These are phyloP conservation scores for Spheniscus humboldti DNA, from an alignment of 2,797 vertebrate species.

Conservation along the genomic window DNA sequence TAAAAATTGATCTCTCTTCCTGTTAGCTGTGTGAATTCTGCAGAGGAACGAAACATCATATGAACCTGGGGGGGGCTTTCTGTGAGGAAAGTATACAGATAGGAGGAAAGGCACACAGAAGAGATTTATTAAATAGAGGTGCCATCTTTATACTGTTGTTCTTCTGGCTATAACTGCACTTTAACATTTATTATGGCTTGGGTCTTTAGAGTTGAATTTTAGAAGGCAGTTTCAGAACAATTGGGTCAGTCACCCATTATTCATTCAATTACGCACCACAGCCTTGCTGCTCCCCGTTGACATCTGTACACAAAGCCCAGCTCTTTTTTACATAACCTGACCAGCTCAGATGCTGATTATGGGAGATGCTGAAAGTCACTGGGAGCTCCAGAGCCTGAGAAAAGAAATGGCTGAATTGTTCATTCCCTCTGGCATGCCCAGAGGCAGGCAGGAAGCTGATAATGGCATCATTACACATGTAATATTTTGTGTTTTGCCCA, in stretches of 20 bases:
- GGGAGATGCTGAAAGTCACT: neutral
- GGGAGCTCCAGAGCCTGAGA: neutral
- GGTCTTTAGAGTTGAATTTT: neutral
- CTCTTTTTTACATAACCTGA: constrained; percentile 11
- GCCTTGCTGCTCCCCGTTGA: neutral
- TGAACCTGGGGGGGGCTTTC: neutral
- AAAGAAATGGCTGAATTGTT: neutral
- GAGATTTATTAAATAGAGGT: neutral
- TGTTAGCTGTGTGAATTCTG: neutral
- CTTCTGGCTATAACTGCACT: constrained; percentile 51
- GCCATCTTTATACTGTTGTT: neutral
- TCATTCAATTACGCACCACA: constrained; percentile 7
- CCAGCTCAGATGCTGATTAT: neutral
- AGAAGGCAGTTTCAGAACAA: neutral
- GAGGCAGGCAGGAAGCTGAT: neutral
- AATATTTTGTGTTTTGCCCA: neutral
- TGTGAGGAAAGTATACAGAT: neutral
- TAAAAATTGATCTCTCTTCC: neutral
- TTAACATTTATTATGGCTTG: neutral
- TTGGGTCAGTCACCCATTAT: neutral
- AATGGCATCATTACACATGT: neutral
- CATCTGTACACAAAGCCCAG: neutral
- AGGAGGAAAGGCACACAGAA: neutral
- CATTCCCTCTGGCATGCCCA: neutral
- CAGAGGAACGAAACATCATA: neutral